Base-by-base conservation (phyloP, 2,113 vertebrate genomes). In the Malurus alboscapulatus region DNA sequence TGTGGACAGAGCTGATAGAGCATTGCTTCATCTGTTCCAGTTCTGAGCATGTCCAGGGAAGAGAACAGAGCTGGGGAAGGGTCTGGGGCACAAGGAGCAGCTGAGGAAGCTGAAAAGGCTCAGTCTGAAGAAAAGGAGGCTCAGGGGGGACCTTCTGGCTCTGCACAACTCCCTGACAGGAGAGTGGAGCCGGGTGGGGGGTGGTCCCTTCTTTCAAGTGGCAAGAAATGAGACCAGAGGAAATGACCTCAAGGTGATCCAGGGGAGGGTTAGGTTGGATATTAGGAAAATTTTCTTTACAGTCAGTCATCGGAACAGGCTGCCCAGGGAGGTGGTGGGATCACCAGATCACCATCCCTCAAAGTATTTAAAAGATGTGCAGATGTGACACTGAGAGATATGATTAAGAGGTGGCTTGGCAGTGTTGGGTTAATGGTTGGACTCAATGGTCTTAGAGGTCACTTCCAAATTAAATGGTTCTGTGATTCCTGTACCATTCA, bases 131-230 rank as follows among this genome's bases (percentile, higher is more conserved):
- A 10, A 48, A 32, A 80, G 51, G 51, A 51, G 30, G 17, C 4
- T 67, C 36, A 30, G 51, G 44, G 7, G 3, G 30, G 0, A 44
- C 2, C 2, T 44, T 36, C 5, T 44, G 1, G 4, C 5, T 58
- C 17, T 67, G 1, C 1, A 50, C 30, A 67, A 2, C 9, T 36
- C 36, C 10, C 26, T 67, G 44, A 44, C 11, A 32, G 20, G 25
- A 67, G 9, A 1, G 14, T 1, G 3, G 0, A 67, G 17, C 10
- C 44, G 17, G 44, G 61, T 26, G 25, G 8, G 30, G 3, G 3
- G 25, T 9, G 7, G 8, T 3, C 25, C 42, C 34, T 58, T 34
- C 25, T 14, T 17, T 21, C 61, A 26, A 5, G 21, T 21, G 4
- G 58, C 21, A 25, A 67, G 13, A 1, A 42, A 14, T 17, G 21